Evolutionary conservation across 2,888 invertebrate genomes (phyloP).

Genomic region (Rhagonycha fulva): DNA sequence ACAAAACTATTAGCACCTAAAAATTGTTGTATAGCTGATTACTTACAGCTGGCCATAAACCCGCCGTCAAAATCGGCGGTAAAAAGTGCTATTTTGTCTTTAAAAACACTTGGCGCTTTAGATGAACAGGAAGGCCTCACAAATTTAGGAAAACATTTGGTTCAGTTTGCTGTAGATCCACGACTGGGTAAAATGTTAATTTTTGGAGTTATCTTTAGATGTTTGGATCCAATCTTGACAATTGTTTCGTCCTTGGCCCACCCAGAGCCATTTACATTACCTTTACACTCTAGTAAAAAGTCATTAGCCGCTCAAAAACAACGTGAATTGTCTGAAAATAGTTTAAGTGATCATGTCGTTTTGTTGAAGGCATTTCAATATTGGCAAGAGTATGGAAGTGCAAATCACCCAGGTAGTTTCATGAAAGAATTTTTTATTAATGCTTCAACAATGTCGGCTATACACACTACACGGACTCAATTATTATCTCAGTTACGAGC

Average conservation of each 20-base stretch:
- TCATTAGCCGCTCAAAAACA: constrained; percentile 64
- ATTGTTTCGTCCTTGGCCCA: constrained; percentile 85
- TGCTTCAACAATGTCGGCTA: constrained; percentile 86
- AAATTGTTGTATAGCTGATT: constrained; percentile 79
- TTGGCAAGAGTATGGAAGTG: constrained; percentile 55
- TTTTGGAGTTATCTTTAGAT: constrained; percentile 87
- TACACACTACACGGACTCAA: constrained; percentile 82
- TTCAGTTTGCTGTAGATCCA: constrained; percentile 92
- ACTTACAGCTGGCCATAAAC: constrained; percentile 81
- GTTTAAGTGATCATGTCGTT: constrained; percentile 89
- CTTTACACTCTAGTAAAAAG: constrained; percentile 68
- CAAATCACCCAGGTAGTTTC: constrained; percentile 71
- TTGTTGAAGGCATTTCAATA: constrained; percentile 79
- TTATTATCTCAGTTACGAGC: constrained; percentile 80
- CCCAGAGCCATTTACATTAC: constrained; percentile 79
- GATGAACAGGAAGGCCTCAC: constrained; percentile 87
- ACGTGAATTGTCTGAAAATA: constrained; percentile 72
- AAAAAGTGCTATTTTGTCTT: constrained; percentile 69
- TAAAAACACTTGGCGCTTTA: constrained; percentile 84
- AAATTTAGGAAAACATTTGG: constrained; percentile 82
- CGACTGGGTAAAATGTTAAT: constrained; percentile 90
- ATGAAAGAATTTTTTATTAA: constrained; percentile 76
- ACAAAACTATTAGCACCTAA: constrained; percentile 81
- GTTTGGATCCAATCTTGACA: constrained; percentile 89
- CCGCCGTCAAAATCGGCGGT: constrained; percentile 82